A percentile compares a stretch with the other conserved stretches of the same genome.
These are phyloP conservation scores for Psittacula echo DNA, from an alignment of 2,797 vertebrate genomes.

Conservation along the genomic window DNA sequence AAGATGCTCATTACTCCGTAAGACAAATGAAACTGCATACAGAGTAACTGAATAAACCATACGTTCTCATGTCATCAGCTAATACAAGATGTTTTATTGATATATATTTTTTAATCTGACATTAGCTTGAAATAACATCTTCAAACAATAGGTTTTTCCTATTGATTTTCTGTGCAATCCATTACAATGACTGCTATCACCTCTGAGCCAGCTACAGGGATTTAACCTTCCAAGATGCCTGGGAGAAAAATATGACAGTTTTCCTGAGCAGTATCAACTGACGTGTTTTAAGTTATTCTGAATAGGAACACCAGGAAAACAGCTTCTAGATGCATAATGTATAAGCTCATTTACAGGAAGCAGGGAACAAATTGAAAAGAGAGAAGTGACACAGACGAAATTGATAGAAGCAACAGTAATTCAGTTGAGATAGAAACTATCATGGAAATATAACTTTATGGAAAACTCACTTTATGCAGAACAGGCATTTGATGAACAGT, in stretches of 20 bases:
- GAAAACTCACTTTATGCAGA: background rate
- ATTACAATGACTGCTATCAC: background rate
- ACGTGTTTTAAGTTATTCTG: background rate
- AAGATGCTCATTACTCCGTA: background rate
- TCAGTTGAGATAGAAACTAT: background rate
- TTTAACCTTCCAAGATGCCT: conserved; percentile 3
- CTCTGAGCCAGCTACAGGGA: background rate
- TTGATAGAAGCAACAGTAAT: background rate
- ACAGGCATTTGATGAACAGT: background rate
- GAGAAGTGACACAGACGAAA: background rate
- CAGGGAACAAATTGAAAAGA: background rate
- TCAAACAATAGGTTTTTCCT: background rate
- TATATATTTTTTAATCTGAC: background rate
- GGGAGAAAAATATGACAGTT: conserved; percentile 3
- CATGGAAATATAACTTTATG: background rate
- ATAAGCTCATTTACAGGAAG: conserved; percentile 20
- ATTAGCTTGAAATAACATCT: conserved; percentile 30
- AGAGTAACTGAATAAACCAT: background rate
- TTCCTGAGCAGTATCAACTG: background rate
- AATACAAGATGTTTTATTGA: background rate
- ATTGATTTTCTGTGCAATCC: conserved; percentile 14
- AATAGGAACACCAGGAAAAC: conserved; percentile 23
- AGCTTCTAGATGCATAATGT: conserved; percentile 4
- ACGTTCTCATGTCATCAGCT: background rate
- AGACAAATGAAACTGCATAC: background rate